Conservation (phyloP, 1,140 invertebrate genomes). For the Homalodisca vitripennis region DNA sequence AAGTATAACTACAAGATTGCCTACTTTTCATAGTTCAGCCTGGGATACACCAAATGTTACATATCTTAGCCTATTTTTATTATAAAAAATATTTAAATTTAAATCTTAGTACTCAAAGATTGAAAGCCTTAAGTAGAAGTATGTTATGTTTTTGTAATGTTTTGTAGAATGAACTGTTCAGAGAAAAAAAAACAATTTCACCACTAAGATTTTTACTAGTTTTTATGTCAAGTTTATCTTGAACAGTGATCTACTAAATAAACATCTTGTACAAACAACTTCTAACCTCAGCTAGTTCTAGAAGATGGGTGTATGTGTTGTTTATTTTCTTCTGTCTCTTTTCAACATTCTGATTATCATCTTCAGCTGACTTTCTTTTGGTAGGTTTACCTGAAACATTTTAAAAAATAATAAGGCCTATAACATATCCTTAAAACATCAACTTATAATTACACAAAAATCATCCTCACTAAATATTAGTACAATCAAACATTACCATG, state of each 20-base stretch:
- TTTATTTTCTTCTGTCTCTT: conserved; percentile 79
- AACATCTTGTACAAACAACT: not conserved
- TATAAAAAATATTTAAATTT: too few relatives aligned
- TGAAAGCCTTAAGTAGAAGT: not conserved
- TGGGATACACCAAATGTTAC: too few relatives aligned
- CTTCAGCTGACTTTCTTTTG: conserved; percentile 52
- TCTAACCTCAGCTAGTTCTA: conserved; percentile 64
- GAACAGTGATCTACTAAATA: not conserved
- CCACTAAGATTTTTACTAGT: not conserved
- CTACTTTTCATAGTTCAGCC: too few relatives aligned
- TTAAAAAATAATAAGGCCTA: not conserved
- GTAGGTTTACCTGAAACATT: conserved; percentile 46
- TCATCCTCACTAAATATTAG: not conserved
- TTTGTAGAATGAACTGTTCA: not conserved
- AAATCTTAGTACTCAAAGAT: not conserved
- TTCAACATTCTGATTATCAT: conserved; percentile 77
- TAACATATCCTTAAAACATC: not conserved
- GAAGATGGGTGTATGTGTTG: conserved; percentile 74
- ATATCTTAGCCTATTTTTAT: too few relatives aligned
- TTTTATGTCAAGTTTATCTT: not conserved
- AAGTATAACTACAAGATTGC: too few relatives aligned
- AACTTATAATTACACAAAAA: not conserved
- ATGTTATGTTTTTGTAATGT: too few relatives aligned
- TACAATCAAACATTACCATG: not conserved
- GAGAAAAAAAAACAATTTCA: not conserved